A percentile compares a stretch with the other conserved stretches of the same genome.
phyloP scores from a whole-genome alignment of 23 tunicate species.

The Halocynthia aurantium region DNA sequence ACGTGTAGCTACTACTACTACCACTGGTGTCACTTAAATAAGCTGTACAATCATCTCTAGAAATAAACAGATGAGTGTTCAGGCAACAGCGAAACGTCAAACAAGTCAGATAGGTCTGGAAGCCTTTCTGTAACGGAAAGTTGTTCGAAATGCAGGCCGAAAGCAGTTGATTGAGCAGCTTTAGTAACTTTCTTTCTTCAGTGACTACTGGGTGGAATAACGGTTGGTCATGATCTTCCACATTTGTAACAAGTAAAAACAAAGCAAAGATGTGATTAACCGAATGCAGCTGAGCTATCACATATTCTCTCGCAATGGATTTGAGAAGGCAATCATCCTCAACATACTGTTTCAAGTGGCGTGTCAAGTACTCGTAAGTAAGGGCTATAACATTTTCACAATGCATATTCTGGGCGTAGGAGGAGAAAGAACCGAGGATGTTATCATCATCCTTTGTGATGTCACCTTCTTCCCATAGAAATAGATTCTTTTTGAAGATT shows the following conservation, averaged over 20 bases:
- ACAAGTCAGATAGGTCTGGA: slow-evolving; percentile 64
- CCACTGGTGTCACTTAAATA: background rate
- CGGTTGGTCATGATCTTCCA: slow-evolving; percentile 9
- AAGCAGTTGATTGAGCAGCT: slow-evolving; percentile 55
- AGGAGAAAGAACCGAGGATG: background rate
- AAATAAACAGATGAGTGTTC: slow-evolving; percentile 6
- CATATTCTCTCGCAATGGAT: slow-evolving; percentile 39
- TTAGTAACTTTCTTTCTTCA: slow-evolving; percentile 30
- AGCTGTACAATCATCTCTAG: background rate
- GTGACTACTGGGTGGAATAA: slow-evolving; percentile 25
- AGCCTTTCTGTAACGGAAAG: slow-evolving; percentile 67
- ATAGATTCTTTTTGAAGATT: background rate
- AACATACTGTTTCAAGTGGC: background rate
- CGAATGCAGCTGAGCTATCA: slow-evolving; percentile 45
- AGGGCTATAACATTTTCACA: slow-evolving; percentile 3
- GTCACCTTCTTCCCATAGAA: background rate
- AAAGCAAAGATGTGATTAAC: slow-evolving; percentile 36
- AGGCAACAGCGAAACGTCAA: slow-evolving; percentile 55
- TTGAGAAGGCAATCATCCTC: background rate
- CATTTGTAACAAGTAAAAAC: slow-evolving; percentile 16
- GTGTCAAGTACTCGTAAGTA: background rate
- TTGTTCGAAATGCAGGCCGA: slow-evolving; percentile 38
- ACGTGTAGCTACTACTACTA: background rate
- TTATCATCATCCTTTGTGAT: background rate
- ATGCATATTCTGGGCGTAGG: background rate